These are phyloP conservation scores for Dissostichus mawsoni DNA, from an alignment of 2,113 vertebrate species.

Conservation along the genomic window DNA sequence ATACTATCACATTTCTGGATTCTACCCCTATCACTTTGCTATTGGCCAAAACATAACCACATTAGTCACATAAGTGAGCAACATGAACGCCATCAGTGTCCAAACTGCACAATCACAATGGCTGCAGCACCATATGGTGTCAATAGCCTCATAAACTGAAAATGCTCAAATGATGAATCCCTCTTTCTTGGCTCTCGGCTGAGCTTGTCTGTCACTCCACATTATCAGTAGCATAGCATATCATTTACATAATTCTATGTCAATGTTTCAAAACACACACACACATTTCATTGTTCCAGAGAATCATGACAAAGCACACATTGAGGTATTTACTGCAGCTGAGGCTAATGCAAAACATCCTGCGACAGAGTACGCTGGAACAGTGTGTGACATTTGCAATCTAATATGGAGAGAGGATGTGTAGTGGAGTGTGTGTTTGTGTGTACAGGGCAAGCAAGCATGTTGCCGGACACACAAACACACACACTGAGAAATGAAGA, in stretches of 20 bases:
- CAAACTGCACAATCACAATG: conserved; percentile 11
- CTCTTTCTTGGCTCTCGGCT: conserved; percentile 15
- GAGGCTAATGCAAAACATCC: neutral
- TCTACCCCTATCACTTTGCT: neutral
- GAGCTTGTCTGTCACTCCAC: conserved; percentile 5
- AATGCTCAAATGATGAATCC: neutral
- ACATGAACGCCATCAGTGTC: neutral
- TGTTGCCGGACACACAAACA: neutral
- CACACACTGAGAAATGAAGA: no score
- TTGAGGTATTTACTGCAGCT: neutral
- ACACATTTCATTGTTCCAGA: conserved; percentile 6
- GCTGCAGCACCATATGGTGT: conserved; percentile 9
- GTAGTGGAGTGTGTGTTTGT: neutral
- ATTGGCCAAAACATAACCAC: neutral
- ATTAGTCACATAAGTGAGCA: neutral
- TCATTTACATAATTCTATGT: neutral
- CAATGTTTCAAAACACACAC: conserved; percentile 16
- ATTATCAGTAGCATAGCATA: conserved; percentile 1
- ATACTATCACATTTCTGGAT: neutral
- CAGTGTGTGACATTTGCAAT: conserved; percentile 1
- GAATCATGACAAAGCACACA: conserved; percentile 3
- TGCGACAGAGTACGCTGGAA: no score
- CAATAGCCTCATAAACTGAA: neutral
- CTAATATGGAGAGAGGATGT: neutral
- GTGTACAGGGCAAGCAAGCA: neutral